Evolutionary conservation across 2,113 vertebrate genomes (phyloP).

Genomic region (Calypte anna): DNA sequence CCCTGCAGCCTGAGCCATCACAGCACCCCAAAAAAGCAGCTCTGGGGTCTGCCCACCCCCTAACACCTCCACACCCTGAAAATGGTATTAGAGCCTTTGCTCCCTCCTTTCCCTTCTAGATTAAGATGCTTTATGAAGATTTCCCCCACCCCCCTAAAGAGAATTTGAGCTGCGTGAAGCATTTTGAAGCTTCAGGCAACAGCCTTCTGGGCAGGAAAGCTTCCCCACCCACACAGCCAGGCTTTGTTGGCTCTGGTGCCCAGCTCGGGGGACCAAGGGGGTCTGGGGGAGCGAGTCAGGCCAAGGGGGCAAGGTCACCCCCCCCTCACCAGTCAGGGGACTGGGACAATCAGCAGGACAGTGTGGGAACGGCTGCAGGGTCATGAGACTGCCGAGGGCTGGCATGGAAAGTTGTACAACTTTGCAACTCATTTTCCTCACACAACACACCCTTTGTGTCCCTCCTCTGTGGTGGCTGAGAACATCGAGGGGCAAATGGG

Average conservation of each 20-base stretch:
- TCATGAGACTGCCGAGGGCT: slow-evolving; percentile 26
- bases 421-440: background rate
- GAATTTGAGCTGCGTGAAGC: rapidly evolving
- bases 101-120: rapidly evolving
- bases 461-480: background rate
- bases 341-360: background rate
- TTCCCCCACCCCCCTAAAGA: rapidly evolving
- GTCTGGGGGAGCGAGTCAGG: background rate
- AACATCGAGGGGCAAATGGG: rapidly evolving
- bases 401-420: background rate
- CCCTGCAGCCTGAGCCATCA: rapidly evolving
- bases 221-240: background rate
- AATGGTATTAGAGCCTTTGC: rapidly evolving
- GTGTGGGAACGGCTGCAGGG: slow-evolving; percentile 38
- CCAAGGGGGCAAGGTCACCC: background rate
- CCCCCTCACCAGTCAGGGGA: background rate
- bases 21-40: rapidly evolving
- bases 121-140: background rate
- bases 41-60: background rate
- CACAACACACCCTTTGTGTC: slow-evolving; percentile 64
- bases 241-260: background rate
- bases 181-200: background rate
- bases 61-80: background rate
- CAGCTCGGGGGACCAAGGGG: rapidly evolving
- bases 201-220: background rate